These are phyloP conservation scores for Drosophila dunni DNA, from an alignment of 1,140 invertebrate species.

Conservation along the genomic window DNA sequence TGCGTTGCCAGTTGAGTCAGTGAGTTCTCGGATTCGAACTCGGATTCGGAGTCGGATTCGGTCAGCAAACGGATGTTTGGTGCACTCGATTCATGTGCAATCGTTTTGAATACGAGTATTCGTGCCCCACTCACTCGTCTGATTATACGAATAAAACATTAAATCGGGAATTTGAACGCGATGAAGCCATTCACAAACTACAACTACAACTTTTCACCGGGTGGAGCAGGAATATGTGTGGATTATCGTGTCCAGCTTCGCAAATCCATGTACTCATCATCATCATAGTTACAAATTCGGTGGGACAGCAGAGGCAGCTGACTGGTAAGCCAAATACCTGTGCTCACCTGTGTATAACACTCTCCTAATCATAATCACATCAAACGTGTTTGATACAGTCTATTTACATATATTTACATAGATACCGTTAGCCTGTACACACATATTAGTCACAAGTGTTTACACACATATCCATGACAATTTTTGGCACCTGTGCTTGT, in stretches of 20 bases:
- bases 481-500: slow-evolving; percentile 9
- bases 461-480: slow-evolving; percentile 10
- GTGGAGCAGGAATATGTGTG: slow-evolving; percentile 27
- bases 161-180: slow-evolving; percentile 34
- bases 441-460: background rate
- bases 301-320: slow-evolving; percentile 5
- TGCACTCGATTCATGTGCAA: slow-evolving; percentile 14
- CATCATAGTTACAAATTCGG: slow-evolving; percentile 13
- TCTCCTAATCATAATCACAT: slow-evolving; percentile 12
- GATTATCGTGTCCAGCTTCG: slow-evolving; percentile 5
- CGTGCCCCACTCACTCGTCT: background rate
- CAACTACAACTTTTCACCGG: slow-evolving; percentile 77
- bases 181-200: slow-evolving; percentile 80
- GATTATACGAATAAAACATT: background rate
- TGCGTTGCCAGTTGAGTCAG: slow-evolving; percentile 28
- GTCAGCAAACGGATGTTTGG: slow-evolving; percentile 32
- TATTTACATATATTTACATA: slow-evolving; percentile 9
- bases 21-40: background rate
- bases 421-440: background rate
- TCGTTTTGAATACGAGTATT: slow-evolving; percentile 4
- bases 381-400: slow-evolving; percentile 10
- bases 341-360: background rate
- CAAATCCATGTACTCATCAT: slow-evolving; percentile 34
- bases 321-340: slow-evolving; percentile 9
- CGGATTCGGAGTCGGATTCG: background rate